phyloP scores from a whole-genome alignment of 2,888 invertebrate genomes.

The Eupithecia insigniata region DNA sequence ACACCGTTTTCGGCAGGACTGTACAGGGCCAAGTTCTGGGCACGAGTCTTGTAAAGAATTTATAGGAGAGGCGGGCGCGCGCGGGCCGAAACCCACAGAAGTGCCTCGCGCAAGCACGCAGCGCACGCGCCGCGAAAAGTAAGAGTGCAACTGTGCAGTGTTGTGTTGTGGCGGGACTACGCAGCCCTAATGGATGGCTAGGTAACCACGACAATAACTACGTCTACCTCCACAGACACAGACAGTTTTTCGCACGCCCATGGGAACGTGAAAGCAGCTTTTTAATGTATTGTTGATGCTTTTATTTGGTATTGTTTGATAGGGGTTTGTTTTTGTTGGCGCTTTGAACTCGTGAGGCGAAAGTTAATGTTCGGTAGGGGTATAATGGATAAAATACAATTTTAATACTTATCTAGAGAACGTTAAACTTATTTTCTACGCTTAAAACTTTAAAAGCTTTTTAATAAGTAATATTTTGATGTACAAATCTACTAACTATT shows the following conservation, averaged over 20 bases:
- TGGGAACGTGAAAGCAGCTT: constrained; percentile 49
- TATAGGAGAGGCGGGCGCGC: constrained; percentile 71
- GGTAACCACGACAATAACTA: constrained; percentile 50
- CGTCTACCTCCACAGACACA: not conserved
- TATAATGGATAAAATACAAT: too few relatives aligned
- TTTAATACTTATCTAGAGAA: too few relatives aligned
- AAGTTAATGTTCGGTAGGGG: not conserved
- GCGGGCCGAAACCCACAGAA: constrained; percentile 32
- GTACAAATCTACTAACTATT: too few relatives aligned
- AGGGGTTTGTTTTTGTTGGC: constrained; percentile 10
- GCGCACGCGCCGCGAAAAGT: constrained; percentile 56
- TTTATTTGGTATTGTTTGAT: constrained; percentile 39
- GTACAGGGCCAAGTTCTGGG: constrained; percentile 76
- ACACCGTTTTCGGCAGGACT: constrained; percentile 58
- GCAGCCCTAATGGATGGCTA: constrained; percentile 73
- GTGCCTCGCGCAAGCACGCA: constrained; percentile 36
- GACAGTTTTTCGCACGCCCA: constrained; percentile 39
- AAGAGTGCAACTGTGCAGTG: constrained; percentile 67
- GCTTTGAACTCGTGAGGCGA: not conserved
- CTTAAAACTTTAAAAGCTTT: not conserved
- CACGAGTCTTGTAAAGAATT: constrained; percentile 81
- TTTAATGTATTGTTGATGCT: constrained; percentile 38
- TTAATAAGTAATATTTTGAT: too few relatives aligned
- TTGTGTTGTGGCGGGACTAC: constrained; percentile 56
- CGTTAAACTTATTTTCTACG: not conserved